Evolutionary conservation across 2,113 vertebrate species (phyloP).

Genomic region (Fregata magnificens): DNA sequence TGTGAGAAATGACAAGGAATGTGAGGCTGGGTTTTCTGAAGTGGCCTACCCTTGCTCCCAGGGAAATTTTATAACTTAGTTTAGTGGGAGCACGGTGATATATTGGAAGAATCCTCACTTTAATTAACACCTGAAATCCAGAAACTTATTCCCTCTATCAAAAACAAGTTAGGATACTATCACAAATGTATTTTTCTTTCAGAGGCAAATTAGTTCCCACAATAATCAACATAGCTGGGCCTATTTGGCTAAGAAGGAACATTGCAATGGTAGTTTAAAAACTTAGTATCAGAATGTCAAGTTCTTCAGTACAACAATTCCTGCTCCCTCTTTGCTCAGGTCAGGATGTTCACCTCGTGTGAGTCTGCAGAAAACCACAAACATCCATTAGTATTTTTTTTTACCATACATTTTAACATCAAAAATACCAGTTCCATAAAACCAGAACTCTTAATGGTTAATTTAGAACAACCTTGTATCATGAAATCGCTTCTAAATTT

Average conservation of each 20-base stretch:
- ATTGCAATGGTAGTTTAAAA: neutral
- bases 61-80: neutral
- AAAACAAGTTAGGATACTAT: neutral
- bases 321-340: neutral
- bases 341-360: neutral
- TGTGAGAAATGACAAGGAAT: neutral
- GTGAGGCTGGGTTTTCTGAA: neutral
- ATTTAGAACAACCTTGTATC: neutral
- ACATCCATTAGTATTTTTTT: neutral
- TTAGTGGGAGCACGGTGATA: neutral
- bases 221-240: neutral
- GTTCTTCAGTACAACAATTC: neutral
- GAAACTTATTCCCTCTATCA: neutral
- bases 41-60: neutral
- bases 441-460: neutral
- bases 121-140: neutral
- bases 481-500: neutral
- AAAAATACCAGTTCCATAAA: neutral
- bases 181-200: neutral
- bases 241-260: neutral
- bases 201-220: neutral
- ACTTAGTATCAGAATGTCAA: neutral
- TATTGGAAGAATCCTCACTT: neutral
- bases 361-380: neutral
- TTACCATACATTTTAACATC: neutral